Conservation (phyloP, 1,140 invertebrate genomes). For the Pemphigus obesinymphae region DNA sequence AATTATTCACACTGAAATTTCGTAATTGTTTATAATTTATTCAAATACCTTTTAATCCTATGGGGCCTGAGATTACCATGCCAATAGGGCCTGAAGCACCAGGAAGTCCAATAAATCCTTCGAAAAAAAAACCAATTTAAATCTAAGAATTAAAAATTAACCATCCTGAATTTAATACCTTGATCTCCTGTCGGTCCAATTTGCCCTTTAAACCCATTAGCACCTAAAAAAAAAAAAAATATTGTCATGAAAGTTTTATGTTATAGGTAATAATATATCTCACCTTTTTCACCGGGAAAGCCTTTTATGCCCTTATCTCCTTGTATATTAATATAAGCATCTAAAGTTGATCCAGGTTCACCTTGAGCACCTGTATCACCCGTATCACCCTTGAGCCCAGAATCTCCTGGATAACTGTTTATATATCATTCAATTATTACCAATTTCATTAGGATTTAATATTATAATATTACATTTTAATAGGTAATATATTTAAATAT, state of each 20-base stretch:
- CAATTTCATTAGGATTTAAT: too few species aligned
- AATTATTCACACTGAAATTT: background rate
- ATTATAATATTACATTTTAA: too few species aligned
- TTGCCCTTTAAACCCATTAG: constrained; percentile 53
- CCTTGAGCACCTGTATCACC: constrained; percentile 56
- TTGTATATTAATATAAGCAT: constrained; percentile 49
- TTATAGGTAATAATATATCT: constrained; percentile 39
- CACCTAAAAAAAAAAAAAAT: constrained; percentile 51
- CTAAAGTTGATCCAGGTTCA: constrained; percentile 52
- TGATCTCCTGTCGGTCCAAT: constrained; percentile 48
- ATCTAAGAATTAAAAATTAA: background rate
- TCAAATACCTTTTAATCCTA: constrained; percentile 22
- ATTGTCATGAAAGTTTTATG: constrained; percentile 44
- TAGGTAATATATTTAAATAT: too few species aligned
- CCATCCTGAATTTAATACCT: constrained; percentile 10
- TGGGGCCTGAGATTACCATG: background rate
- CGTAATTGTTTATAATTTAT: background rate
- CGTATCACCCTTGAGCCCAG: constrained; percentile 56
- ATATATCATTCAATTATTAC: too few species aligned
- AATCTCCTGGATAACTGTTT: constrained; percentile 48
- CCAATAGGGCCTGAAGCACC: background rate
- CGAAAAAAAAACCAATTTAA: background rate
- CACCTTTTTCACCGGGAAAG: constrained; percentile 49
- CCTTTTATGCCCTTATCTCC: constrained; percentile 55
- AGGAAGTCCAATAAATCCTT: constrained; percentile 40